Base-by-base conservation (phyloP, 2,888 invertebrate species). In the Muscina levida region DNA sequence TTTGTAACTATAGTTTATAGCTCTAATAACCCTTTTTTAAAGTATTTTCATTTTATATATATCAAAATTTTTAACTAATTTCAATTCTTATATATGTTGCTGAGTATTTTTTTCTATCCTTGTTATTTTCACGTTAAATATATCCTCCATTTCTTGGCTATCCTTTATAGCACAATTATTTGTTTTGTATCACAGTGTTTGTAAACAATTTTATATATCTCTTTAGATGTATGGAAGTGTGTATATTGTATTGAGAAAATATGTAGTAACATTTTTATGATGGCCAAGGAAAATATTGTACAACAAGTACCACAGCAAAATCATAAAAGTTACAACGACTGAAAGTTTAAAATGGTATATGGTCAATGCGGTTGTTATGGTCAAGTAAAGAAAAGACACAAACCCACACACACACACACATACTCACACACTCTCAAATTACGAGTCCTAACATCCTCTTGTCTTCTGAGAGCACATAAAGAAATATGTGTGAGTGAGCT, bases 331-430 rank as follows among this genome's bases (percentile, higher is more conserved):
- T 31, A 66, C 77, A 81, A 74, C 71, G 77, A 75, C 74, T 81
- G 81, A 81, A 77, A 81, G 77, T 37, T 77, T 81, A 77, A 81
- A 81, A 77, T 81, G 68, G 13, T 81, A 24, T 74, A 74, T 67
- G 81, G 74, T 75, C 81, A 81, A 71, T 68, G 74, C 57, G 81
- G 81, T 77, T 72, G 68, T 57, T 62, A 75, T 56, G 56, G 37
- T 42, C 62, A 39, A 11, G 19, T 2, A 8, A 31, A 5, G 31
- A 31, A 31, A 31, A 31, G 31, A 31, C 31, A 31, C n/a, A n/a
- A 5, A 31, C 59, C 17, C 19, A 15, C 19, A 42, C 42, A 42
- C 22, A 17, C 42, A 42, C 19, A 19, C 10, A 39, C 17, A 2
- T 17, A 22, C 31, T 31, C 4, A 8, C 31, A 31, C 8, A 3